These are phyloP conservation scores for Heliothis subflexa DNA, from an alignment of 1,140 invertebrate genomes.

Conservation along the genomic window DNA sequence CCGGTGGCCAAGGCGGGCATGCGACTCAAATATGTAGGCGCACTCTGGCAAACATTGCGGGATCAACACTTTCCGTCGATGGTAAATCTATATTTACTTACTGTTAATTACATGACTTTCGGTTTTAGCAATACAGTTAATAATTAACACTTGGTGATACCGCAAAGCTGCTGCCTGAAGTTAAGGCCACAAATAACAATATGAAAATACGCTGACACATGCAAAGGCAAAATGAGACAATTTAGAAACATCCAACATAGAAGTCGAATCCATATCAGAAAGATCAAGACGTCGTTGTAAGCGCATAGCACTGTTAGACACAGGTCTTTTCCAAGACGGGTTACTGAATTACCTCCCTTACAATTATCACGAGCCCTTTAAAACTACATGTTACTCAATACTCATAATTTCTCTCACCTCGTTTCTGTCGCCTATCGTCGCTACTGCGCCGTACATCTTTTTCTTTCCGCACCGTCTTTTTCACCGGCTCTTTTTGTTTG, in stretches of 20 bases:
- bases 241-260: too few relatives aligned
- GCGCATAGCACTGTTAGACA: too few relatives aligned
- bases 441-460: conserved; percentile 73
- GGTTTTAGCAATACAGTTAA: conserved; percentile 44
- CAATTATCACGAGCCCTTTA: too few relatives aligned
- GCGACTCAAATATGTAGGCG: conserved; percentile 48
- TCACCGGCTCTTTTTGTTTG: conserved; percentile 71
- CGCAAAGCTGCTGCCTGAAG: too few relatives aligned
- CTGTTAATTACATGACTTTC: conserved; percentile 36
- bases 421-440: conserved; percentile 78
- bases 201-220: background rate
- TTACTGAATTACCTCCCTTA: too few relatives aligned
- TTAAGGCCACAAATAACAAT: background rate
- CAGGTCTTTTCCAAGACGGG: too few relatives aligned
- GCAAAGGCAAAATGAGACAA: too few relatives aligned
- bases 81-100: conserved; percentile 57
- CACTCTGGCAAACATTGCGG: conserved; percentile 52
- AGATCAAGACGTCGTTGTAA: background rate
- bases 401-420: conserved; percentile 62
- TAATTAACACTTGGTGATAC: conserved; percentile 7
- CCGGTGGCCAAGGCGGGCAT: conserved; percentile 40
- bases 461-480: conserved; percentile 63
- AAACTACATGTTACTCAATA: too few relatives aligned
- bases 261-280: too few relatives aligned
- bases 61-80: conserved; percentile 45